These are phyloP conservation scores for Clarias gariepinus DNA, from an alignment of 2,113 vertebrate genomes.

Conservation along the genomic window DNA sequence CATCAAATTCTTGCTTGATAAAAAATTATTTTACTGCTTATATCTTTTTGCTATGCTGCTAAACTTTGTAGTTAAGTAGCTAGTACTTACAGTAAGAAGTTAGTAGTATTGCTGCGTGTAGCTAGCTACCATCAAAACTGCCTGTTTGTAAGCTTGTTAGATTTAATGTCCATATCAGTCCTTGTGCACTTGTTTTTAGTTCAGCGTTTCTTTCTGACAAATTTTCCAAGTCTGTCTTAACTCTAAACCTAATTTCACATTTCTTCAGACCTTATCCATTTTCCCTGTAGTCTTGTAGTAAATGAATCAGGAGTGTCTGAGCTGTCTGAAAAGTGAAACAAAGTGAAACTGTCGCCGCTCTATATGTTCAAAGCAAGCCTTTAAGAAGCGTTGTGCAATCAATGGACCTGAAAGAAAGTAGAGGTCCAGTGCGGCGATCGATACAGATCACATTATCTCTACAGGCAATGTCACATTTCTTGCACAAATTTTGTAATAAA, in stretches of 20 bases:
- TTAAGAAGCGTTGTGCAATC: background rate
- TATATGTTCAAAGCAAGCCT: background rate
- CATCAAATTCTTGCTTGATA: background rate
- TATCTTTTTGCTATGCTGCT: background rate
- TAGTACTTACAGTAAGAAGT: background rate
- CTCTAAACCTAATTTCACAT: background rate
- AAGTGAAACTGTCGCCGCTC: background rate
- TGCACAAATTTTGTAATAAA: background rate
- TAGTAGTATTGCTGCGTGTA: background rate
- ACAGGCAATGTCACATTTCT: background rate
- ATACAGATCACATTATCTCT: slow-evolving; percentile 1
- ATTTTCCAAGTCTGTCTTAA: background rate
- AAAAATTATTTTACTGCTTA: background rate
- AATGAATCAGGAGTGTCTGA: background rate
- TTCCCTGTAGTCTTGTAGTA: background rate
- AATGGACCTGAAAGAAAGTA: background rate
- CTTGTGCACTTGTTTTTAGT: background rate
- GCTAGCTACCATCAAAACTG: background rate
- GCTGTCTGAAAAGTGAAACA: background rate
- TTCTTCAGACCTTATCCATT: background rate
- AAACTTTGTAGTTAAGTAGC: background rate
- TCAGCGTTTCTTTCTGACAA: background rate
- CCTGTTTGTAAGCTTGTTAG: background rate
- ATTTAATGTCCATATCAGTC: background rate
- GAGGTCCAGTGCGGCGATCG: background rate